phyloP scores from a whole-genome alignment of 2,113 vertebrate genomes.

The Motacilla alba region DNA sequence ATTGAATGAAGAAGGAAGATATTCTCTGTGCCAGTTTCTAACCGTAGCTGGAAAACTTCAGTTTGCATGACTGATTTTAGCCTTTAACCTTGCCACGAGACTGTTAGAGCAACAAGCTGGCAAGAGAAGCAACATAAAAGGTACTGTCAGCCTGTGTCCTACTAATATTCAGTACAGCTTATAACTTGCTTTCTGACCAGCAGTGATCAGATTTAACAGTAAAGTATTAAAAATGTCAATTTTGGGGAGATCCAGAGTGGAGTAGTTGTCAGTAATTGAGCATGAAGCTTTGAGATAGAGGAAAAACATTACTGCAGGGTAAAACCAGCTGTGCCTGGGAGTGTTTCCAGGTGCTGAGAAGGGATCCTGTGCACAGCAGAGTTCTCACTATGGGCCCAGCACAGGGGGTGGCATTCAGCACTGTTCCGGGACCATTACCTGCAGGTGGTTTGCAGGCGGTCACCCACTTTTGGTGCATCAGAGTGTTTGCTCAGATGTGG shows the following conservation, averaged over 20 bases:
- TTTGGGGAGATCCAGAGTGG: neutral
- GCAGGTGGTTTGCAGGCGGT: neutral
- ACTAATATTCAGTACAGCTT: neutral
- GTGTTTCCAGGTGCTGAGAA: neutral
- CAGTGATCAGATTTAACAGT: neutral
- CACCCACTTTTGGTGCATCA: neutral
- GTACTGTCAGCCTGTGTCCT: neutral
- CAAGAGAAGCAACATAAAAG: neutral
- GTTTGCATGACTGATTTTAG: neutral
- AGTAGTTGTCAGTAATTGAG: neutral
- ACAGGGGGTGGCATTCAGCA: neutral
- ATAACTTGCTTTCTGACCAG: neutral
- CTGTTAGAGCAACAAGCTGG: neutral
- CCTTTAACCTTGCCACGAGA: neutral
- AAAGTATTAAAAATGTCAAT: neutral
- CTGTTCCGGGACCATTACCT: neutral
- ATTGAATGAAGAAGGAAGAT: neutral
- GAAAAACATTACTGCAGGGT: neutral
- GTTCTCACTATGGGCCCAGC: too few species aligned
- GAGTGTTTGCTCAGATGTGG: neutral
- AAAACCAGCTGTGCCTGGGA: neutral
- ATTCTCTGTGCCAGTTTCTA: neutral
- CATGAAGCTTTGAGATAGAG: neutral
- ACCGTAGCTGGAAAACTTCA: rapidly evolving
- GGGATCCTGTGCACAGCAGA: rapidly evolving